Percentiles rank a stretch among this genome's conserved stretches.
Conservation (phyloP, 2,888 invertebrate species). For the Pecten maximus region DNA sequence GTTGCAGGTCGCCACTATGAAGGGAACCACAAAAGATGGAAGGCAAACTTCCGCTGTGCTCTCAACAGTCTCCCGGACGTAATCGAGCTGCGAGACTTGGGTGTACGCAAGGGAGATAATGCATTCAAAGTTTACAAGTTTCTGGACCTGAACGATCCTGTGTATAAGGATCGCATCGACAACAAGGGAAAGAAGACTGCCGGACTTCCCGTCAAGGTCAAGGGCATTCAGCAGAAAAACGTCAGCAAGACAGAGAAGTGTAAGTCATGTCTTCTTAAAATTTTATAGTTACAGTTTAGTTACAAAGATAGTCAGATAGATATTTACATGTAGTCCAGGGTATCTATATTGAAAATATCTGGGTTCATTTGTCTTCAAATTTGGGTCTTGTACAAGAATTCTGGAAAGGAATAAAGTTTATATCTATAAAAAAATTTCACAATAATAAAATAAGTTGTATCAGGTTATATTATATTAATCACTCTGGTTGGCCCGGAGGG, state of each 20-base stretch:
- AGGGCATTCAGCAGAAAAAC: slow-evolving; percentile 29
- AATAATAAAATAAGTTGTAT: too few species aligned
- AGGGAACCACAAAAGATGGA: slow-evolving; percentile 74
- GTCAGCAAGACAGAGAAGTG: slow-evolving; percentile 7
- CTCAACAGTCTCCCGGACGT: slow-evolving; percentile 77
- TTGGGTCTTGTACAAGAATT: too few species aligned
- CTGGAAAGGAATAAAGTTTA: too few species aligned
- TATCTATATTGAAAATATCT: too few species aligned
- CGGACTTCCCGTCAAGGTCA: not conserved
- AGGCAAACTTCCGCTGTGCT: slow-evolving; percentile 78
- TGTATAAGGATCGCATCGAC: not conserved
- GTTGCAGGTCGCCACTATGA: slow-evolving; percentile 64
- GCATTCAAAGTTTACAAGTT: slow-evolving; percentile 76
- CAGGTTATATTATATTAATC: too few species aligned
- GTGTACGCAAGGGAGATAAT: slow-evolving; percentile 71
- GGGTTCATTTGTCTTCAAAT: too few species aligned
- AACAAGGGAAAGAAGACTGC: not conserved
- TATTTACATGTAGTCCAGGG: too few species aligned
- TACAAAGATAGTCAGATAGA: too few species aligned
- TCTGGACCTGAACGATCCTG: slow-evolving; percentile 52
- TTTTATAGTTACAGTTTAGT: too few species aligned
- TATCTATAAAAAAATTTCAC: too few species aligned
- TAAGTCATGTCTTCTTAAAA: not conserved
- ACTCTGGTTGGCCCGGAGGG: too few species aligned
- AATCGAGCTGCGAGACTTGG: slow-evolving; percentile 65